phyloP scores from a whole-genome alignment of 1,140 invertebrate genomes.

The Onthophagus taurus region DNA sequence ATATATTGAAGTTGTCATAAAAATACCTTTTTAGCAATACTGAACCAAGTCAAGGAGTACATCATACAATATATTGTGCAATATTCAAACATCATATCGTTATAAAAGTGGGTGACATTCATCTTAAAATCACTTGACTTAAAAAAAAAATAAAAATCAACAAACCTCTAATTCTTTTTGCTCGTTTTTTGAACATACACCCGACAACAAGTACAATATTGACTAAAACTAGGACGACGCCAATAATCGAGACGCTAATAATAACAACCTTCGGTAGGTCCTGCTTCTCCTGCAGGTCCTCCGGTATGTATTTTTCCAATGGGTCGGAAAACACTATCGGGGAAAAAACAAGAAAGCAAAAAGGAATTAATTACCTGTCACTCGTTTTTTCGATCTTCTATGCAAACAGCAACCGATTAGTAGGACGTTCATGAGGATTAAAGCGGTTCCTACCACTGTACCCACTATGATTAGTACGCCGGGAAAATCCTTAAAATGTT shows the following conservation, averaged over 20 bases:
- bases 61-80: too few relatives aligned
- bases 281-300: constrained; percentile 53
- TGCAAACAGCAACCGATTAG: constrained; percentile 82
- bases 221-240: constrained; percentile 65
- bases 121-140: background rate
- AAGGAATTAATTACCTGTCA: constrained; percentile 48
- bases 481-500: constrained; percentile 37
- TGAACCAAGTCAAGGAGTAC: too few relatives aligned
- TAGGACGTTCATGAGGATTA: constrained; percentile 71
- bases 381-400: constrained; percentile 59
- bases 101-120: too few relatives aligned
- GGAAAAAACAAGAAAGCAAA: constrained; percentile 40
- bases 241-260: constrained; percentile 70
- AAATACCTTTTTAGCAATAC: too few relatives aligned
- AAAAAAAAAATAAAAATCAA: constrained; percentile 13
- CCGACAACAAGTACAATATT: constrained; percentile 76
- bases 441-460: constrained; percentile 58
- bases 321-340: constrained; percentile 41
- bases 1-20: too few relatives aligned
- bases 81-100: too few relatives aligned
- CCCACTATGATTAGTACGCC: constrained; percentile 65
- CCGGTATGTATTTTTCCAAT: constrained; percentile 47
- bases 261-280: constrained; percentile 70
- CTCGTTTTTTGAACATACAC: constrained; percentile 69
- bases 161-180: constrained; percentile 54